Conservation (phyloP, 2,888 invertebrate genomes). For the Sipha maydis region DNA sequence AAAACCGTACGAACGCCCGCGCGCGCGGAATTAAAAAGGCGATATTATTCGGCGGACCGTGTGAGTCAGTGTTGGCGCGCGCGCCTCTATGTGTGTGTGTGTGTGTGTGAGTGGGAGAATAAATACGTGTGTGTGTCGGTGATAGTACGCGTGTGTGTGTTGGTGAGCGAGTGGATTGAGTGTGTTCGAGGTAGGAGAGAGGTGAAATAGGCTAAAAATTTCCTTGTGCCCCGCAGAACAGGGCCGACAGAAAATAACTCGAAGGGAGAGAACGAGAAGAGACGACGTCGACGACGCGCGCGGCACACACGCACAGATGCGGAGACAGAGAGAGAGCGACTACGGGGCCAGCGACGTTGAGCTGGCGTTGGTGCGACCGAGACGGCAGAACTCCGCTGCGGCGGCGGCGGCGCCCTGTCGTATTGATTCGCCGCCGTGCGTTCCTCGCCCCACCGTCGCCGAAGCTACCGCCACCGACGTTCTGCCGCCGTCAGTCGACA, state of each 20-base stretch:
- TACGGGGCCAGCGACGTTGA: constrained; percentile 33
- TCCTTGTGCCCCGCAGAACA: constrained; percentile 59
- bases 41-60: constrained; percentile 55
- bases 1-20: constrained; percentile 54
- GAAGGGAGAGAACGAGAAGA: constrained; percentile 53
- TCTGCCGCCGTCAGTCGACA: constrained; percentile 9
- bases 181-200: constrained; percentile 26
- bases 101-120: background rate
- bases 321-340: constrained; percentile 52
- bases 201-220: constrained; percentile 61
- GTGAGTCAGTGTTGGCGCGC: constrained; percentile 2
- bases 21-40: constrained; percentile 58
- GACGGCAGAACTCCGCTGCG: constrained; percentile 32
- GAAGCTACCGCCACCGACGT: background rate
- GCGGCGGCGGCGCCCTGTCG: constrained; percentile 57
- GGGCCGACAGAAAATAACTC: constrained; percentile 62
- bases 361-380: constrained; percentile 45
- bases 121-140: background rate
- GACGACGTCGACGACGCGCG: background rate
- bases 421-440: constrained; percentile 55
- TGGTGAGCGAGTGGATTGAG: background rate
- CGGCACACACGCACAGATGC: background rate
- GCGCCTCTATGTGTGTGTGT: background rate
- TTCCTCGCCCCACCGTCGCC: background rate
- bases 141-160: too few species aligned